Evolutionary conservation across 2,113 vertebrate genomes (phyloP).

Genomic region (Misgurnus anguillicaudatus): DNA sequence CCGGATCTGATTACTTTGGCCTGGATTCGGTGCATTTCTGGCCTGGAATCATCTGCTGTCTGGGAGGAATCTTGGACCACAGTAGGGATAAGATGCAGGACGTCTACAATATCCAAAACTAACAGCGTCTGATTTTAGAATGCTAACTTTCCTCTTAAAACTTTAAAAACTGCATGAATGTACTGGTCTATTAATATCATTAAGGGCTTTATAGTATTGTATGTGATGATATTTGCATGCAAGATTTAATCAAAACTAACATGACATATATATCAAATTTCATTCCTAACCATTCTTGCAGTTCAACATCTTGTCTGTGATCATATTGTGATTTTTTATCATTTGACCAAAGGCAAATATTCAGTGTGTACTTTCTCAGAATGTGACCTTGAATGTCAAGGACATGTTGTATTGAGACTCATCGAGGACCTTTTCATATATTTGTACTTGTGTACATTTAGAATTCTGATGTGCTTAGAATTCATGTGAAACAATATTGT

Average conservation of each 20-base stretch:
- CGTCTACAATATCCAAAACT: neutral
- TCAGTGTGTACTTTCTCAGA: neutral
- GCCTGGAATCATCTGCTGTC: too few species aligned
- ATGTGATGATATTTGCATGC: conserved; percentile 46
- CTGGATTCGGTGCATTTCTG: too few species aligned
- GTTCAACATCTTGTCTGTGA: conserved; percentile 11
- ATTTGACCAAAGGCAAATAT: neutral
- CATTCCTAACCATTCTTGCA: neutral
- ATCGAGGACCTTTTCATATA: neutral
- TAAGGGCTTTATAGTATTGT: conserved; percentile 30
- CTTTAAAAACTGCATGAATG: conserved; percentile 24
- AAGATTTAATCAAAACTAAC: conserved; percentile 12
- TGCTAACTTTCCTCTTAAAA: neutral
- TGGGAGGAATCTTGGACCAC: too few species aligned
- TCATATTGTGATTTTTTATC: neutral
- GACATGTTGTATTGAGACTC: conserved; percentile 9
- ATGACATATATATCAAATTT: conserved; percentile 16
- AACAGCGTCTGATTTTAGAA: neutral
- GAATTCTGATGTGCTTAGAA: conserved; percentile 33
- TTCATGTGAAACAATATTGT: conserved; percentile 5
- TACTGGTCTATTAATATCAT: conserved; percentile 11
- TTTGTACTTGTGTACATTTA: conserved; percentile 32
- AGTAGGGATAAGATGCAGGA: neutral
- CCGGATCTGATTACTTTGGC: too few species aligned
- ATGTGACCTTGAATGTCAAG: conserved; percentile 4